phyloP scores from a whole-genome alignment of 2,797 vertebrate genomes.

The Notolepis coatsorum region DNA sequence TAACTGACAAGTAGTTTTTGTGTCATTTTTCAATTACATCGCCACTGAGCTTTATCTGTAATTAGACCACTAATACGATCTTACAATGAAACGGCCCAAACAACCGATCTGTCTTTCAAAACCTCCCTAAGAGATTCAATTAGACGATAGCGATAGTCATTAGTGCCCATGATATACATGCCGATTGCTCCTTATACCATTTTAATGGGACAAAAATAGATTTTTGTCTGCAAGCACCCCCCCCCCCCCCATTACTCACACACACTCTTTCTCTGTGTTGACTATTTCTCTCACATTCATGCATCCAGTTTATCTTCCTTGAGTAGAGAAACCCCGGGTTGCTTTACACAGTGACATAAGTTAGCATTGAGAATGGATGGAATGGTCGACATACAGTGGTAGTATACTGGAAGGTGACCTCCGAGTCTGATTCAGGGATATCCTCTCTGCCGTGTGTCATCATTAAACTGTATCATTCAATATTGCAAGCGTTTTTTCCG shows the following conservation, averaged over 20 bases:
- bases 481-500: no score
- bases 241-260: not conserved
- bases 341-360: not conserved
- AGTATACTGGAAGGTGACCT: no score
- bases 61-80: conserved; percentile 39
- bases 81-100: conserved; percentile 30
- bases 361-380: not conserved
- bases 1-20: no score
- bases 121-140: conserved; percentile 43
- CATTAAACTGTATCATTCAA: no score
- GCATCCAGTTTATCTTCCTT: not conserved
- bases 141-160: conserved; percentile 52
- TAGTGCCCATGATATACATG: conserved; percentile 38
- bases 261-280: not conserved
- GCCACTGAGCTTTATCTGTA: conserved; percentile 18
- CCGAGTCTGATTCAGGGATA: no score
- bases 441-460: not conserved
- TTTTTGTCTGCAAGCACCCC: conserved; percentile 14
- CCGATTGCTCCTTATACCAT: conserved; percentile 46
- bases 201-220: conserved; percentile 49
- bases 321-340: not conserved
- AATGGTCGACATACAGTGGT: not conserved
- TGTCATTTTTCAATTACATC: conserved; percentile 44
- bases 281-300: conserved; percentile 1
- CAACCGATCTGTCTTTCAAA: conserved; percentile 42